A percentile compares a stretch with the other conserved stretches of the same genome.
These are phyloP conservation scores for Siniperca undulata DNA, from an alignment of 2,797 vertebrate species.

Conservation along the genomic window DNA sequence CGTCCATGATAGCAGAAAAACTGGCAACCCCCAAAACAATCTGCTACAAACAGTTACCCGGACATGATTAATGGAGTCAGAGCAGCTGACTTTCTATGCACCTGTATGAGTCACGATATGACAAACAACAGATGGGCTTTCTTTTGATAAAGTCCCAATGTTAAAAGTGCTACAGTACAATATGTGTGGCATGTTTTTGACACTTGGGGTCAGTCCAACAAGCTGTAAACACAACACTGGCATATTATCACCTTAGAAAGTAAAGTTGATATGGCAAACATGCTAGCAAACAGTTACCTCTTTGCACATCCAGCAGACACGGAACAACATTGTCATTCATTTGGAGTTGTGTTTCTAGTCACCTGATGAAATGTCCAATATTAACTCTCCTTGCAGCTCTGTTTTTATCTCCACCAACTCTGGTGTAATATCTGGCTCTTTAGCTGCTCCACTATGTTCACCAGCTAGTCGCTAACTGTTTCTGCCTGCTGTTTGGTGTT, in stretches of 20 bases:
- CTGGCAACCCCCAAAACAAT: conserved; percentile 41
- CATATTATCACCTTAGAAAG: too few species aligned
- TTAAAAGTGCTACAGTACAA: background rate
- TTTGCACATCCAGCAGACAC: too few species aligned
- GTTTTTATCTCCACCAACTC: too few species aligned
- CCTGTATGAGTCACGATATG: background rate
- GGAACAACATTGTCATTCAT: background rate
- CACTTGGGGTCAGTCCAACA: too few species aligned
- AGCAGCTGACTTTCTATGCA: conserved; percentile 24
- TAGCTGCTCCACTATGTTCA: background rate
- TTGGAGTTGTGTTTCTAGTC: background rate
- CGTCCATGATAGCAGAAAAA: conserved; percentile 44
- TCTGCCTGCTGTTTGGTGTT: background rate
- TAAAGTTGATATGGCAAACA: too few species aligned
- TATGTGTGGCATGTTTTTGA: background rate
- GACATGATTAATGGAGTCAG: conserved; percentile 58
- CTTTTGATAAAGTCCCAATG: conserved; percentile 4
- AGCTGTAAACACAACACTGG: too few species aligned
- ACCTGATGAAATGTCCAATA: background rate
- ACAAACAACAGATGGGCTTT: background rate
- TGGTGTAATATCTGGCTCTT: too few species aligned
- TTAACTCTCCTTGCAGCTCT: background rate
- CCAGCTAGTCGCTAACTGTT: background rate
- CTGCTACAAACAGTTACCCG: conserved; percentile 57
- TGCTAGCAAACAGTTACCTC: too few species aligned